Conservation (phyloP, 2,888 invertebrate genomes). For the Oxycera nigricornis region DNA sequence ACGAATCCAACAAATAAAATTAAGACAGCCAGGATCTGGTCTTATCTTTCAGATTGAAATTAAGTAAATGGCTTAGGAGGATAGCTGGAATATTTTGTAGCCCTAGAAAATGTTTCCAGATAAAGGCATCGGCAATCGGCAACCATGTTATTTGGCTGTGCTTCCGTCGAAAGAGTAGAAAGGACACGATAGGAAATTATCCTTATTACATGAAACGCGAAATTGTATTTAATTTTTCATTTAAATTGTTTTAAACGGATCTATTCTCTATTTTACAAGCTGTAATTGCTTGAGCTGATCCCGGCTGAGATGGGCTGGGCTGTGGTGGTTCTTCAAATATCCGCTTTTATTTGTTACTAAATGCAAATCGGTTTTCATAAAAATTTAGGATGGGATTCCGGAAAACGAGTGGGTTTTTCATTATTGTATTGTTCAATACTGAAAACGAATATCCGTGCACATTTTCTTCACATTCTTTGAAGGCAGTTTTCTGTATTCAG, state of each 20-base stretch:
- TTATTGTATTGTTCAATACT: too few relatives aligned
- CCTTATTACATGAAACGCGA: constrained; percentile 32
- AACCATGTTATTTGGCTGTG: constrained; percentile 24
- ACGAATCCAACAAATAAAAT: constrained; percentile 42
- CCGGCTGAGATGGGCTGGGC: too few relatives aligned
- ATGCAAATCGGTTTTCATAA: constrained; percentile 13
- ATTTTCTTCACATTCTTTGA: too few relatives aligned
- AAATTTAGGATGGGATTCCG: background rate
- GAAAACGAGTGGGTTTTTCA: background rate
- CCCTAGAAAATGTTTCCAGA: constrained; percentile 24
- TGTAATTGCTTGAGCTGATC: constrained; percentile 33
- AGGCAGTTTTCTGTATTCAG: too few relatives aligned
- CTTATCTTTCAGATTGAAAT: constrained; percentile 42
- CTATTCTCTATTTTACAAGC: constrained; percentile 30
- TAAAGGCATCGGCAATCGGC: constrained; percentile 29
- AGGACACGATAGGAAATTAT: constrained; percentile 12
- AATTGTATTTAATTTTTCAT: constrained; percentile 36
- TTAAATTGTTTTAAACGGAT: constrained; percentile 35
- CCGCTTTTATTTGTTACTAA: constrained; percentile 6
- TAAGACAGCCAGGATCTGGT: constrained; percentile 42
- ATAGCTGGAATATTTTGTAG: constrained; percentile 44
- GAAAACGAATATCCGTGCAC: too few relatives aligned
- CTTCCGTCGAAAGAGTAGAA: background rate
- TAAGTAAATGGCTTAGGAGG: constrained; percentile 46
- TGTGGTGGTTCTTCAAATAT: constrained; percentile 4